These are phyloP conservation scores for Leucopsar rothschildi DNA, from an alignment of 2,113 vertebrate genomes.

Conservation along the genomic window DNA sequence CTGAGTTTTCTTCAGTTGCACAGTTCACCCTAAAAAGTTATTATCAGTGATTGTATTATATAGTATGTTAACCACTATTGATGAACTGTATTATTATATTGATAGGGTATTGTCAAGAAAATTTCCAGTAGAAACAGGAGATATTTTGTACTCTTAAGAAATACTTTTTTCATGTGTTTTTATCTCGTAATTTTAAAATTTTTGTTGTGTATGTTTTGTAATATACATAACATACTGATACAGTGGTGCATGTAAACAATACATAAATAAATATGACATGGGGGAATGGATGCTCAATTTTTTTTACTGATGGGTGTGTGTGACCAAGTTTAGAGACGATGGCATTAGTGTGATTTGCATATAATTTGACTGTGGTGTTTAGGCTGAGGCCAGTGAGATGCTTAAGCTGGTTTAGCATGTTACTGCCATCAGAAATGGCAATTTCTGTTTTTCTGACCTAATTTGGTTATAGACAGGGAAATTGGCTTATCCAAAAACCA, in stretches of 20 bases:
- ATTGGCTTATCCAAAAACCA: background rate
- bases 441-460: background rate
- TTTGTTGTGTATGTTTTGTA: background rate
- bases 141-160: background rate
- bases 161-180: background rate
- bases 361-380: background rate
- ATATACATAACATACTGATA: background rate
- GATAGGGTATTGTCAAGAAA: background rate
- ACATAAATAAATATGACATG: background rate
- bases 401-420: background rate
- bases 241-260: background rate
- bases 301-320: background rate
- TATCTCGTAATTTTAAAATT: background rate
- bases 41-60: background rate
- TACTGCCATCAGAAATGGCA: background rate
- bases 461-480: background rate
- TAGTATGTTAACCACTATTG: background rate
- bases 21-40: background rate
- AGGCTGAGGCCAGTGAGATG: background rate
- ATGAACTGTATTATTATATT: background rate
- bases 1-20: background rate
- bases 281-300: rapidly evolving
- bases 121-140: background rate
- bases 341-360: background rate
- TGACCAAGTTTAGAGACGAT: background rate